These are phyloP conservation scores for Leptothorax acervorum DNA, from an alignment of 2,888 invertebrate genomes.

Conservation along the genomic window DNA sequence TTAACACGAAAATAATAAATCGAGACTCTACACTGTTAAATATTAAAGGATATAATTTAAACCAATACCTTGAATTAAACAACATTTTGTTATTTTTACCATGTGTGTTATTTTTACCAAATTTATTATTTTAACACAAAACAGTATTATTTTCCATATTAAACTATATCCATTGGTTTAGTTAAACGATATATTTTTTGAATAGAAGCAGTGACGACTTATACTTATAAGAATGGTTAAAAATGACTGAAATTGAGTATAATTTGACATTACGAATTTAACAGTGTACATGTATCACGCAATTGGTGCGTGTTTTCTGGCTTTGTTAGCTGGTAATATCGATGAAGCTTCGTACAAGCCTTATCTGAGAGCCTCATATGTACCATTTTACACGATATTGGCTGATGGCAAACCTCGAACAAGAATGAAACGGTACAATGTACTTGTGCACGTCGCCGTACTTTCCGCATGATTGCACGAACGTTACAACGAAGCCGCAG, in stretches of 20 bases:
- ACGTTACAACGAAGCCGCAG: neutral
- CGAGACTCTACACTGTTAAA: neutral
- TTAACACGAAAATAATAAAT: constrained; percentile 17
- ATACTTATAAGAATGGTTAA: no score
- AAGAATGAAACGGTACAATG: neutral
- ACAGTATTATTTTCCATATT: no score
- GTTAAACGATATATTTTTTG: no score
- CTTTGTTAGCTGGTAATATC: constrained; percentile 9
- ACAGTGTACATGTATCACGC: neutral
- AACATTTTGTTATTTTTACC: no score
- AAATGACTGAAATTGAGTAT: no score
- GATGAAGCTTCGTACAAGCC: neutral
- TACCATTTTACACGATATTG: neutral
- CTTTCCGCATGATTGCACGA: neutral
- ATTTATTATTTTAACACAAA: no score
- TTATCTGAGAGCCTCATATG: neutral
- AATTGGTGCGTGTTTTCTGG: neutral
- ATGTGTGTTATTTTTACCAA: no score
- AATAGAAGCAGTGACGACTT: no score
- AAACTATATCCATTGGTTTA: no score
- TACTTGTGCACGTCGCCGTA: neutral
- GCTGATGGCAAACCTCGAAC: neutral
- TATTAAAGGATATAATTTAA: no score
- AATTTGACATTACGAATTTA: no score
- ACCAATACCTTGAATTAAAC: no score